Evolutionary conservation across 1,140 invertebrate genomes (phyloP).

Genomic region (Conus ventricosus): DNA sequence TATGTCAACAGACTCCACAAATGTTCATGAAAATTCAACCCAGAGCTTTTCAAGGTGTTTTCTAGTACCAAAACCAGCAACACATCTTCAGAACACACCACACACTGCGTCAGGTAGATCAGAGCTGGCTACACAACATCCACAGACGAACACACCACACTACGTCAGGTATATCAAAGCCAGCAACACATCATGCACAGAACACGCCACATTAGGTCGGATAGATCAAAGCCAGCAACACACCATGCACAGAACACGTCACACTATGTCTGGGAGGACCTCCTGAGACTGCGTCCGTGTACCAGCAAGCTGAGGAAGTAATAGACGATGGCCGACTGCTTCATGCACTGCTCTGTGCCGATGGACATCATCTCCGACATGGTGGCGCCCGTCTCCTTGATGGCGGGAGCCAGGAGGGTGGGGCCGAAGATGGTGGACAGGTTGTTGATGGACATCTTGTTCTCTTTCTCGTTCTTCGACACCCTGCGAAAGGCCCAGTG

Average conservation of each 20-base stretch:
- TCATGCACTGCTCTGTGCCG: slow-evolving; percentile 95
- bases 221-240: neutral
- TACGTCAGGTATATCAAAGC: too few relatives aligned
- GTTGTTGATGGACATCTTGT: slow-evolving; percentile 72
- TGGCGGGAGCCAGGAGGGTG: slow-evolving; percentile 70
- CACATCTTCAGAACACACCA: too few relatives aligned
- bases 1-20: too few relatives aligned
- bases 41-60: too few relatives aligned
- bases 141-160: too few relatives aligned
- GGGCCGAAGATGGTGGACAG: slow-evolving; percentile 73
- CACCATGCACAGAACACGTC: too few relatives aligned
- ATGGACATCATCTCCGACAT: slow-evolving; percentile 86
- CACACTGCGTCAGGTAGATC: too few relatives aligned
- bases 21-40: too few relatives aligned
- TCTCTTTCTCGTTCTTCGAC: slow-evolving; percentile 56
- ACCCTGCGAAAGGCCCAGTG: slow-evolving; percentile 53
- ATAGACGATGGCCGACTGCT: slow-evolving; percentile 93
- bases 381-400: slow-evolving; percentile 52
- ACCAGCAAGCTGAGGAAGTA: slow-evolving; percentile 84
- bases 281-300: slow-evolving; percentile 57
- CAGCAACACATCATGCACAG: too few relatives aligned
- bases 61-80: too few relatives aligned
- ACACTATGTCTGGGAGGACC: slow-evolving; percentile 45
- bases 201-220: too few relatives aligned
- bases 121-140: too few relatives aligned